These are phyloP conservation scores for Malacosoma neustria DNA, from an alignment of 2,888 invertebrate genomes.

Conservation along the genomic window DNA sequence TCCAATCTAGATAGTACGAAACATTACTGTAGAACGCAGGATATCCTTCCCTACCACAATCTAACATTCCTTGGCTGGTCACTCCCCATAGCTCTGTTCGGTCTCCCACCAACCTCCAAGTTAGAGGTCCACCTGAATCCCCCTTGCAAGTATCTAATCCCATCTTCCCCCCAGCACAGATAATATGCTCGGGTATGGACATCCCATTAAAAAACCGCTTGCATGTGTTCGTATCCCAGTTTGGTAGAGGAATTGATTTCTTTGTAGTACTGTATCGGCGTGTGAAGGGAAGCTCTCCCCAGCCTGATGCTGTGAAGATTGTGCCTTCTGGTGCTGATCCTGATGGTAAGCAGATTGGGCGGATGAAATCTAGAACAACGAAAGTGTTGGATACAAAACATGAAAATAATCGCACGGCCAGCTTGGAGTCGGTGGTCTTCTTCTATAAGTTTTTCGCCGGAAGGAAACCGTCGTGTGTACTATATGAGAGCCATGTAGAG, in stretches of 20 bases:
- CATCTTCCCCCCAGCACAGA: constrained; percentile 42
- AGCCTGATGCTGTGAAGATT: constrained; percentile 32
- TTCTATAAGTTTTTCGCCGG: too few relatives aligned
- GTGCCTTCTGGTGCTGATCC: constrained; percentile 12
- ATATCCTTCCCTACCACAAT: constrained; percentile 30
- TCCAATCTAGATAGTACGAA: constrained; percentile 32
- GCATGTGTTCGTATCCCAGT: constrained; percentile 23
- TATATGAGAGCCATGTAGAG: too few relatives aligned
- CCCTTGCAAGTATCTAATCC: constrained; percentile 41
- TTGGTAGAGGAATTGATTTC: constrained; percentile 33
- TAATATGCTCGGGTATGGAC: constrained; percentile 22
- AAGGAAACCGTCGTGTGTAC: too few relatives aligned
- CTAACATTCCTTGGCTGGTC: constrained; percentile 29
- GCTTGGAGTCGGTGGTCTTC: neutral
- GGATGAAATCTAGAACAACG: constrained; percentile 39
- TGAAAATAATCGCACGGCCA: neutral
- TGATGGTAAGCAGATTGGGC: constrained; percentile 39
- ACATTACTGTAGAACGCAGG: constrained; percentile 46
- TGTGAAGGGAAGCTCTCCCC: constrained; percentile 28
- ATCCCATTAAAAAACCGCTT: constrained; percentile 18
- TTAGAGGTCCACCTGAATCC: constrained; percentile 45
- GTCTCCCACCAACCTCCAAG: constrained; percentile 20
- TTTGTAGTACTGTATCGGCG: constrained; percentile 30
- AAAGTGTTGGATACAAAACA: neutral
- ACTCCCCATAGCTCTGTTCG: constrained; percentile 35